Evolutionary conservation across 1,140 invertebrate species (phyloP).

Genomic region (Amyelois transitella): DNA sequence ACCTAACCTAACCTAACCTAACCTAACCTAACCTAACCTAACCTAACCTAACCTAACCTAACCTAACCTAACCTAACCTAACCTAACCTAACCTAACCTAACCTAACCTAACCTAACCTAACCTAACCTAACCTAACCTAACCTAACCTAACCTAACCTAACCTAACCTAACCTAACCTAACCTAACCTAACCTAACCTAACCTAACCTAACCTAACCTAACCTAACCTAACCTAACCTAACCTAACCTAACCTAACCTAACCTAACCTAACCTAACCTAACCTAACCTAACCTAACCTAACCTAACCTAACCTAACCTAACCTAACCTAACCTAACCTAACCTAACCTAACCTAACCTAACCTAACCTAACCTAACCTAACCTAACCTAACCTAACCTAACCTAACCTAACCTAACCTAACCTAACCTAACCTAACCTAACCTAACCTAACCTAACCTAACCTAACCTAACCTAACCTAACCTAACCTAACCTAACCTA

Average conservation of each 20-base stretch:
- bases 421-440: conserved; percentile 5
- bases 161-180: conserved; percentile 9
- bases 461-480: conserved; percentile 1
- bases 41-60: conserved; percentile 41
- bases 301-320: conserved; percentile 39
- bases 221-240: conserved; percentile 10
- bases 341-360: conserved; percentile 9
- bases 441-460: conserved; percentile 6
- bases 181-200: not conserved
- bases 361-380: conserved; percentile 6
- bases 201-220: conserved; percentile 1
- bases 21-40: conserved; percentile 34
- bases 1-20: conserved; percentile 39
- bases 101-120: conserved; percentile 9
- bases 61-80: conserved; percentile 39
- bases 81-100: conserved; percentile 20
- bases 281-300: conserved; percentile 41
- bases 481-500: conserved; percentile 31
- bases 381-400: conserved; percentile 7
- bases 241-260: conserved; percentile 2
- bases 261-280: conserved; percentile 22
- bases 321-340: conserved; percentile 17
- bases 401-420: conserved; percentile 6
- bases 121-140: conserved; percentile 6
- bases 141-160: conserved; percentile 9